Evolutionary conservation across 2,888 invertebrate genomes (phyloP).

Genomic region (Cantharis rustica): DNA sequence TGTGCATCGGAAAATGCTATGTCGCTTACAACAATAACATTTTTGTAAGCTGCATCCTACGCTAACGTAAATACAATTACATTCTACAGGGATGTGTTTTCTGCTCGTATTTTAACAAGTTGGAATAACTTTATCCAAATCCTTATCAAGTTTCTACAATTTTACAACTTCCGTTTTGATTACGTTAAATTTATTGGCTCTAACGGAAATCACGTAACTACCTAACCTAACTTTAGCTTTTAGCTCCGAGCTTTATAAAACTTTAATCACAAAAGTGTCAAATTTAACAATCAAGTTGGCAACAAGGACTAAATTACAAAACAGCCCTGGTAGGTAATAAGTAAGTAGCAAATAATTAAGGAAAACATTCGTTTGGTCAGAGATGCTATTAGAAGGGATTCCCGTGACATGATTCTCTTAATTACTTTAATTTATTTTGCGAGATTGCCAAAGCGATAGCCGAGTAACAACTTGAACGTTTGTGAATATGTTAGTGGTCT

Average conservation of each 20-base stretch:
- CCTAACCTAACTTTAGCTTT: neutral
- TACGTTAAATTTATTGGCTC: neutral
- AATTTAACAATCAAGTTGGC: neutral
- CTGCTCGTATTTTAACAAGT: neutral
- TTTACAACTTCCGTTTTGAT: slow-evolving; percentile 3
- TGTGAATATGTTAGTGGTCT: slow-evolving; percentile 49
- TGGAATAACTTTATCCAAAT: neutral
- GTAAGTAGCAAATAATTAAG: slow-evolving; percentile 42
- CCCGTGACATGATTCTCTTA: slow-evolving; percentile 58
- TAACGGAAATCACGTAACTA: neutral
- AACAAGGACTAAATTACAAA: neutral
- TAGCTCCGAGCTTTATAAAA: neutral
- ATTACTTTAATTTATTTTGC: slow-evolving; percentile 58
- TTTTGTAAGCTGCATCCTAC: neutral
- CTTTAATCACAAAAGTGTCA: neutral
- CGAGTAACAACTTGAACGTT: slow-evolving; percentile 49
- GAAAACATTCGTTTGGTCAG: slow-evolving; percentile 49
- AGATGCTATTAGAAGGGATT: slow-evolving; percentile 56
- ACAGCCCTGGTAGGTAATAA: neutral
- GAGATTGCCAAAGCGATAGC: slow-evolving; percentile 52
- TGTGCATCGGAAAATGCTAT: neutral
- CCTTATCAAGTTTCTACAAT: neutral
- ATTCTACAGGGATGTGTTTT: neutral
- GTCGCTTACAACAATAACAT: neutral
- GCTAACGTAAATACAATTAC: neutral